These are phyloP conservation scores for Volucella bombylans DNA, from an alignment of 2,888 invertebrate genomes.

Conservation along the genomic window DNA sequence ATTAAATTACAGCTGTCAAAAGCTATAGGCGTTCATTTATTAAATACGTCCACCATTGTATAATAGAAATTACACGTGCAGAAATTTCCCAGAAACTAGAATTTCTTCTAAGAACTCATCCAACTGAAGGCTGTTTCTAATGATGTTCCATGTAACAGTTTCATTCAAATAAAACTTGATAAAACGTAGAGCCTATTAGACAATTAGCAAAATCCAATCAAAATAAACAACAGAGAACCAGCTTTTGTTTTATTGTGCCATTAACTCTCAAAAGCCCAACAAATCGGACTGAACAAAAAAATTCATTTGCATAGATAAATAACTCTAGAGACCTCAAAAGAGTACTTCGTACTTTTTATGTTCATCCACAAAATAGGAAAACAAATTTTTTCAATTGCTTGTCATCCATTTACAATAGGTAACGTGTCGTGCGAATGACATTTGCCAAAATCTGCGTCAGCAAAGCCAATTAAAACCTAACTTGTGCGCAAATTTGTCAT, in stretches of 20 bases:
- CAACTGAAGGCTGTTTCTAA: too few relatives aligned
- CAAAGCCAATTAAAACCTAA: slow-evolving; percentile 28
- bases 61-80: too few relatives aligned
- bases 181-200: not conserved
- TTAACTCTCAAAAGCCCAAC: not conserved
- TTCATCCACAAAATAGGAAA: not conserved
- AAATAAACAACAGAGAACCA: not conserved
- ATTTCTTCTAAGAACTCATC: too few relatives aligned
- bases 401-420: not conserved
- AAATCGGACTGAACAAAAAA: not conserved
- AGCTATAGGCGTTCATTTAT: too few relatives aligned
- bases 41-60: too few relatives aligned
- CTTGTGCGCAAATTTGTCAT: not conserved
- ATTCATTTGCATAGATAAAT: slow-evolving; percentile 18
- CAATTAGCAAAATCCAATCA: not conserved
- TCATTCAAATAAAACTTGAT: too few relatives aligned
- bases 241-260: not conserved
- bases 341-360: not conserved
- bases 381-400: not conserved
- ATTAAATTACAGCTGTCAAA: too few relatives aligned
- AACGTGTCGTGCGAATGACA: not conserved
- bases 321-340: not conserved
- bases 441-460: slow-evolving; percentile 39
- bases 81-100: too few relatives aligned
- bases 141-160: too few relatives aligned